Conservation (phyloP, 2,113 vertebrate genomes). For the Hemichromis elongatus region DNA sequence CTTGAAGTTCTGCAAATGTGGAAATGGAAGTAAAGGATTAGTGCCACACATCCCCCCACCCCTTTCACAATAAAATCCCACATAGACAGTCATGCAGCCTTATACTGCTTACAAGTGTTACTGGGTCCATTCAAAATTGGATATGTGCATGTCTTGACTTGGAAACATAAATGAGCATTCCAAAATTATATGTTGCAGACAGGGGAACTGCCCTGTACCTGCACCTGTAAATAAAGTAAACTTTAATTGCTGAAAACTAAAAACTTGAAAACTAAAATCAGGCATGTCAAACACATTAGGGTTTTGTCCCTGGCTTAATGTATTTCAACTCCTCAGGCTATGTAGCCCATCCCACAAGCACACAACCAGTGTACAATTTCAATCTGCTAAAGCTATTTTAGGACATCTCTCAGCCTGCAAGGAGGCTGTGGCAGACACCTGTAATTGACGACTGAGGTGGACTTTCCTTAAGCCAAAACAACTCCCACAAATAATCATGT, state of each 20-base stretch:
- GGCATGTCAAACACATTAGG: neutral
- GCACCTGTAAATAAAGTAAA: neutral
- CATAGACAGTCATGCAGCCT: neutral
- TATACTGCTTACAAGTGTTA: neutral
- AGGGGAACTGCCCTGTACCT: neutral
- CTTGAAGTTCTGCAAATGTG: conserved; percentile 76
- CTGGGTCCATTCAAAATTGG: neutral
- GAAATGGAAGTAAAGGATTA: conserved; percentile 6
- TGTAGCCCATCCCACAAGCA: conserved; percentile 2
- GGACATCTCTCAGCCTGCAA: conserved; percentile 41
- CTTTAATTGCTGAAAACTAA: neutral
- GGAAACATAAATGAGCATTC: neutral
- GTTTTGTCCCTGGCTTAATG: neutral
- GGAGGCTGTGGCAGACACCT: conserved; percentile 45
- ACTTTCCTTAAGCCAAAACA: neutral
- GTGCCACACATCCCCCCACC: neutral
- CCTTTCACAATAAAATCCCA: neutral
- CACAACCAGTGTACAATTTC: conserved; percentile 57
- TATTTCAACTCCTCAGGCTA: neutral
- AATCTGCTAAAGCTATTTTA: conserved; percentile 69
- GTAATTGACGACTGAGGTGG: conserved; percentile 39
- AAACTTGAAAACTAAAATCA: neutral
- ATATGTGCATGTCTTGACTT: neutral
- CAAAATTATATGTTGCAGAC: neutral
- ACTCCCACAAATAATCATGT: neutral